A percentile compares a stretch with the other conserved stretches of the same genome.
These are phyloP conservation scores for Orientallactaga sibirica DNA, from an alignment of 2,797 vertebrate species.

Conservation along the genomic window DNA sequence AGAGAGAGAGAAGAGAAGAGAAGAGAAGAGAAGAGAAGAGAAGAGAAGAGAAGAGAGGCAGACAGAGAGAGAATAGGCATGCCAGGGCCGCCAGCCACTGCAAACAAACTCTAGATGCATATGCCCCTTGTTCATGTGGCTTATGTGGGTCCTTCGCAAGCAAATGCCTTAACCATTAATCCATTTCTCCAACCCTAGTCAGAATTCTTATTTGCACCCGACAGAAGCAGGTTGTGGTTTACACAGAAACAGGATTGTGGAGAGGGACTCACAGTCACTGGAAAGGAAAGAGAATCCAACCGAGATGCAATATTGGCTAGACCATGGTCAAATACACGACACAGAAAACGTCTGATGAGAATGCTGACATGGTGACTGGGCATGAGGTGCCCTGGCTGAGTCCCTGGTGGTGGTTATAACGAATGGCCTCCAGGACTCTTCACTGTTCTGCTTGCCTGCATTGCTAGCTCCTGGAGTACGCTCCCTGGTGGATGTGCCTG, in stretches of 20 bases:
- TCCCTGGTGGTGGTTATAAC: background rate
- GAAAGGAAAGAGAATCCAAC: background rate
- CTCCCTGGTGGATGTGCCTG: background rate
- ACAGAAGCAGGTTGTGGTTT: background rate
- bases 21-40: no score
- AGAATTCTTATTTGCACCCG: background rate
- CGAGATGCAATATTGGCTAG: background rate
- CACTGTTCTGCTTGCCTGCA: background rate
- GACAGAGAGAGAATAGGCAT: no score
- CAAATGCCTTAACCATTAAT: no score
- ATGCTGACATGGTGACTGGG: background rate
- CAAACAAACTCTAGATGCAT: no score
- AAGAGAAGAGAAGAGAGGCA: no score
- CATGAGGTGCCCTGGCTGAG: background rate
- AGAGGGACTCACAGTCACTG: background rate
- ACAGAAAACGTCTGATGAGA: background rate
- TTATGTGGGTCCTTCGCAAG: no score
- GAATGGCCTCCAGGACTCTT: background rate
- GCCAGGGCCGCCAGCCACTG: no score
- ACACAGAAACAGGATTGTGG: background rate
- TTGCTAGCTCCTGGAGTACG: background rate
- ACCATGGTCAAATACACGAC: background rate
- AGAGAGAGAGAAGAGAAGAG: no score
- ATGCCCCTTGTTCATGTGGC: no score
- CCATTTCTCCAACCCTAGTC: background rate